Evolutionary conservation across 2,797 vertebrate genomes (phyloP).

Genomic region (Astyanax mexicanus): DNA sequence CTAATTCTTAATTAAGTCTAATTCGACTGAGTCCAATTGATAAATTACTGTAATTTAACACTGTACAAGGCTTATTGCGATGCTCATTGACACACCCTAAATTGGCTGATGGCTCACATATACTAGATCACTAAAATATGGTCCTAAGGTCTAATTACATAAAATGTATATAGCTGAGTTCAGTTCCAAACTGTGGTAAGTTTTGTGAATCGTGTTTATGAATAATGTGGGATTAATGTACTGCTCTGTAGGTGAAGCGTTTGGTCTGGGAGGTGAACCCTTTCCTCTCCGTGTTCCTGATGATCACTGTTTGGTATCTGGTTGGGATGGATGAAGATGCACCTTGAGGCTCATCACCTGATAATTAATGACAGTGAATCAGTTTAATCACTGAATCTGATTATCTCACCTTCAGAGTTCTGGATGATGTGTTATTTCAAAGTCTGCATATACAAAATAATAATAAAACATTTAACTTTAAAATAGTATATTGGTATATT

Average conservation of each 20-base stretch:
- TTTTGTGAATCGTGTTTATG: too few species aligned
- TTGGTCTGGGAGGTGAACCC: slow-evolving; percentile 78
- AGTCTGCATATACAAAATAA: too few species aligned
- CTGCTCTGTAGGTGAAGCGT: slow-evolving; percentile 72
- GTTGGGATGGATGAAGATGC: slow-evolving; percentile 68
- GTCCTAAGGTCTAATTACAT: too few species aligned
- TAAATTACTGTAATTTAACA: not conserved
- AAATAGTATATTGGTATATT: too few species aligned
- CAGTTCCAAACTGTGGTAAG: too few species aligned
- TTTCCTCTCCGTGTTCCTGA: slow-evolving; percentile 66
- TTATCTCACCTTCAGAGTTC: slow-evolving; percentile 61
- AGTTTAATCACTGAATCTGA: not conserved
- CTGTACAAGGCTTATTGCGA: too few species aligned
- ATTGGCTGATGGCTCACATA: too few species aligned
- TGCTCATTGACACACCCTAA: too few species aligned
- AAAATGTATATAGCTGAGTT: not conserved
- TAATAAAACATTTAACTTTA: too few species aligned
- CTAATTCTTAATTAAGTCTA: not conserved
- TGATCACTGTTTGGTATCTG: slow-evolving; percentile 62
- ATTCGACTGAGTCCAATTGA: not conserved
- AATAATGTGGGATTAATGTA: too few species aligned
- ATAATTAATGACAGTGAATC: not conserved
- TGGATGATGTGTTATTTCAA: too few species aligned
- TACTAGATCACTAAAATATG: too few species aligned
- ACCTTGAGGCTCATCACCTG: slow-evolving; percentile 55